Percentiles rank a stretch among this genome's conserved stretches.
These are phyloP conservation scores for Panthera uncia DNA, from an alignment of 2,113 vertebrate genomes.

Conservation along the genomic window DNA sequence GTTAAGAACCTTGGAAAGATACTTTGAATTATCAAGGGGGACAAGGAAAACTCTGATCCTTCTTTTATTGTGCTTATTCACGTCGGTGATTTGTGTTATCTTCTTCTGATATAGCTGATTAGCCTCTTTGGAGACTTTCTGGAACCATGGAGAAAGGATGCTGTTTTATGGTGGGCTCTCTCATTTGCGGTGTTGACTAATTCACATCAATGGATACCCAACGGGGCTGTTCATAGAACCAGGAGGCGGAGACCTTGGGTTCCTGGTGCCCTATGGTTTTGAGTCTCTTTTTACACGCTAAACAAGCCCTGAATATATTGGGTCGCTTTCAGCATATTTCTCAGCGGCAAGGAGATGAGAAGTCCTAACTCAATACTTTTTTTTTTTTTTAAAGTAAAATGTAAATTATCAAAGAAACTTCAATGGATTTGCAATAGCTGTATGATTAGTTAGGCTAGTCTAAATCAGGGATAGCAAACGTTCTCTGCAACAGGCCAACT, in stretches of 20 bases:
- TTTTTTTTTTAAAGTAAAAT: neutral
- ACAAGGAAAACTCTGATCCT: neutral
- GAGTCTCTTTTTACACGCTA: neutral
- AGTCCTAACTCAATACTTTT: neutral
- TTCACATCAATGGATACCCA: constrained; percentile 36
- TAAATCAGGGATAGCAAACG: neutral
- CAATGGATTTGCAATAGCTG: neutral
- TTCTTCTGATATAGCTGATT: constrained; percentile 42
- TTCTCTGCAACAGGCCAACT: neutral
- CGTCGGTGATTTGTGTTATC: constrained; percentile 29
- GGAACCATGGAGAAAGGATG: constrained; percentile 52
- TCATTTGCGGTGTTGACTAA: constrained; percentile 54
- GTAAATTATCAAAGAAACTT: constrained; percentile 10
- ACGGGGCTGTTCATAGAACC: neutral
- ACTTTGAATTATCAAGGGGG: neutral
- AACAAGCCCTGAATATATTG: constrained; percentile 62
- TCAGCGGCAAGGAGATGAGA: neutral
- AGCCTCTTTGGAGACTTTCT: constrained; percentile 13
- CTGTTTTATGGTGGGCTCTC: constrained; percentile 48
- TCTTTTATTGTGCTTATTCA: constrained; percentile 39
- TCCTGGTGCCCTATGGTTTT: neutral
- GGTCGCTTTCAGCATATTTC: neutral
- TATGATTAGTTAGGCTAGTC: neutral
- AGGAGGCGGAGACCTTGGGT: constrained; percentile 25
- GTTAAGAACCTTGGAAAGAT: neutral